Base-by-base conservation (phyloP, 1,140 invertebrate genomes). In the Phymastichus coffea region DNA sequence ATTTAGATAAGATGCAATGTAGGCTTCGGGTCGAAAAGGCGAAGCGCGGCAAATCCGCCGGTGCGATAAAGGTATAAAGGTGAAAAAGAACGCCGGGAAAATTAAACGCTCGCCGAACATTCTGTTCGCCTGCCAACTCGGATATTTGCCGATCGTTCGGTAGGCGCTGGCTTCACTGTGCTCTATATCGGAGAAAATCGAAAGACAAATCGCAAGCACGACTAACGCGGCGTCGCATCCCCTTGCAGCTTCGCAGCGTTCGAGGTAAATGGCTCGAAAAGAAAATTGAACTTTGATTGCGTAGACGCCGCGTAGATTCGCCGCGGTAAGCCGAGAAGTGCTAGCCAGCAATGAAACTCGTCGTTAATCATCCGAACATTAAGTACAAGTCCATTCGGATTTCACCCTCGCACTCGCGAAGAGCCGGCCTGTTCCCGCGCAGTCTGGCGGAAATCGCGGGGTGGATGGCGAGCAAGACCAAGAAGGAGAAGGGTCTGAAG, bases 1-100 rank as follows among this genome's bases (percentile, higher is more conserved):
- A n/a, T n/a, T n/a, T n/a, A n/a, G n/a, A n/a, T n/a, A n/a, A n/a
- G n/a, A n/a, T n/a, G n/a, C n/a, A n/a, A n/a, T n/a, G n/a, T n/a
- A n/a, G n/a, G n/a, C n/a, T n/a, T n/a, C n/a, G n/a, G n/a, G n/a
- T n/a, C n/a, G n/a, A n/a, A n/a, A n/a, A n/a, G n/a, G n/a, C n/a
- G n/a, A n/a, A n/a, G n/a, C n/a, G n/a, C n/a, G n/a, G 56, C 37
- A 49, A 64, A 68, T 64, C 44, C 38, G 43, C 59, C 65, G 75
- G 74, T 74, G n/a, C n/a, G n/a, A n/a, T n/a, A n/a, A n/a, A n/a
- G n/a, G n/a, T n/a, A n/a, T n/a, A n/a, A n/a, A 71, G 72, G 65
- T 77, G 76, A 78, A 79, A 78, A 75, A 74, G 75, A 78, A 78
- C 75, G 74, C 71, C 74, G 73, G 74, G 73, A 76, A 78, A 78